Percentiles rank a stretch among this genome's conserved stretches.
Conservation (phyloP, 2,888 invertebrate genomes). For the Amphimallon solstitiale region DNA sequence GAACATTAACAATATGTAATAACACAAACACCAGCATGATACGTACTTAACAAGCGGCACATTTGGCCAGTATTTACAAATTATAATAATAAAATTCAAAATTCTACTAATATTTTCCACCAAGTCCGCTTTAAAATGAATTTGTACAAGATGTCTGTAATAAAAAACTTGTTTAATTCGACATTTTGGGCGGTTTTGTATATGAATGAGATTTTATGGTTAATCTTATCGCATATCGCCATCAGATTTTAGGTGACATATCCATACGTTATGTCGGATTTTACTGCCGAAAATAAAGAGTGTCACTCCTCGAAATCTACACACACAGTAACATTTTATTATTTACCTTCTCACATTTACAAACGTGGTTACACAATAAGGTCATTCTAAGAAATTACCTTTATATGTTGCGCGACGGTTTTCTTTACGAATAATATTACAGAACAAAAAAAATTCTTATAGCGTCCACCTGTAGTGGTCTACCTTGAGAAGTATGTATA, state of each 20-base stretch:
- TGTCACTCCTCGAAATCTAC: conserved; percentile 15
- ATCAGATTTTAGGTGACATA: background rate
- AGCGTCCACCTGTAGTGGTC: conserved; percentile 29
- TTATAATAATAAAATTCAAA: too few species aligned
- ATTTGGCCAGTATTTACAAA: too few species aligned
- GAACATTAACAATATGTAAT: too few species aligned
- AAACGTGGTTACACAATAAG: conserved; percentile 3
- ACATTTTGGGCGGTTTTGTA: conserved; percentile 6
- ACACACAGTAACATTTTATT: conserved; percentile 14
- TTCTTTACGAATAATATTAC: background rate
- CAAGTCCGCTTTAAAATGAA: too few species aligned
- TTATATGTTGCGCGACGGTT: background rate
- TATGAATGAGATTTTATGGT: conserved; percentile 7
- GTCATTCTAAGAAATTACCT: background rate
- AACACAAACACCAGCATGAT: too few species aligned
- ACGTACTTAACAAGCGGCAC: too few species aligned
- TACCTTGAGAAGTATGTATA: conserved; percentile 32
- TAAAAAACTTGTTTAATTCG: conserved; percentile 14
- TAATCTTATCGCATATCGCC: conserved; percentile 1
- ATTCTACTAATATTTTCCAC: too few species aligned
- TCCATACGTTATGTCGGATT: background rate
- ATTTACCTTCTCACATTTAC: conserved; percentile 25
- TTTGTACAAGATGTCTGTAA: background rate
- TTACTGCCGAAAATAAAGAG: conserved; percentile 11
- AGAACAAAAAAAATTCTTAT: conserved; percentile 6